Conservation (phyloP, 2,113 vertebrate genomes). For the Podocnemis expansa region DNA sequence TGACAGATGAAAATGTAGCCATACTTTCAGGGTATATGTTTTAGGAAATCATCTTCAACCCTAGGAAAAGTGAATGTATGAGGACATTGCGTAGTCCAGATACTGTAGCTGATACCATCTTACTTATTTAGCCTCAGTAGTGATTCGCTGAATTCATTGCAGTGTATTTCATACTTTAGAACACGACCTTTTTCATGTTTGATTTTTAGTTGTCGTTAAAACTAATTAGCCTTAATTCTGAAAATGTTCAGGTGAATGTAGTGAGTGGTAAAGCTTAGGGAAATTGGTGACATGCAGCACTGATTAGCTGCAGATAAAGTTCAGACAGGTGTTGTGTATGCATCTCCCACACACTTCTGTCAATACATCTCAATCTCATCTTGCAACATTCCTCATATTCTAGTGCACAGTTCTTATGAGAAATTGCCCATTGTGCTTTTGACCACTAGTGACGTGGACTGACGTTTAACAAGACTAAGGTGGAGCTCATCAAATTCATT, state of each 20-base stretch:
- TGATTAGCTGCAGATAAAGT: background rate
- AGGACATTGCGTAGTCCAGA: background rate
- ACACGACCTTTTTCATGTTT: background rate
- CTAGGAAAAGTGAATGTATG: background rate
- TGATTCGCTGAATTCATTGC: background rate
- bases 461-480: background rate
- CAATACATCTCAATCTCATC: background rate
- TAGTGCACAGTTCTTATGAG: background rate
- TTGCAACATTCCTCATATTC: conserved; percentile 1
- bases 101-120: background rate
- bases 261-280: background rate
- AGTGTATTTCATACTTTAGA: background rate
- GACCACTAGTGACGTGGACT: background rate
- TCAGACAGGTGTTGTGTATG: fast-evolving
- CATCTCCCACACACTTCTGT: background rate
- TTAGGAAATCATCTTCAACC: background rate
- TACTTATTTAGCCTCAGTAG: background rate
- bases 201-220: background rate
- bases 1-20: background rate
- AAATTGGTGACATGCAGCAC: background rate
- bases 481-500: background rate
- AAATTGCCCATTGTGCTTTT: background rate
- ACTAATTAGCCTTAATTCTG: background rate
- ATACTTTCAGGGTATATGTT: background rate
- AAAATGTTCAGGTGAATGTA: background rate